Conservation (phyloP, 2,797 vertebrate species). For the Podarcis lilfordi region DNA sequence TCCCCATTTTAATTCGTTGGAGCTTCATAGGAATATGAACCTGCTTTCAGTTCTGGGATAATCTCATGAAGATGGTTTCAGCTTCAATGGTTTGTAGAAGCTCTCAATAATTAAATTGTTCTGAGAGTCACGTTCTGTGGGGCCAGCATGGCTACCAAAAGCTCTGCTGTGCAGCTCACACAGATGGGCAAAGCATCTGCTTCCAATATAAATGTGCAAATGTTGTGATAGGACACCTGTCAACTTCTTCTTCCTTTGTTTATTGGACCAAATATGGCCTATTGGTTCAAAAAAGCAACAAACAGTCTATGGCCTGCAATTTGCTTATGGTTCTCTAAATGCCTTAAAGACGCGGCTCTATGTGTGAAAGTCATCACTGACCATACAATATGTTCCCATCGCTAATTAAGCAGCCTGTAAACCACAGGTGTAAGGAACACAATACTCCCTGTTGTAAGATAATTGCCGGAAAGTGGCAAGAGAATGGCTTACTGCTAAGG, state of each 20-base stretch:
- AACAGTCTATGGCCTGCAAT: too few species aligned
- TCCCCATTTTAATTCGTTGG: not conserved
- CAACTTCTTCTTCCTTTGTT: not conserved
- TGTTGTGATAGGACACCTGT: not conserved
- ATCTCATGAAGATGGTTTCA: not conserved
- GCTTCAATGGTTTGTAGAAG: not conserved
- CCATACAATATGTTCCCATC: slow-evolving; percentile 1
- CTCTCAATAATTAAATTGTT: not conserved
- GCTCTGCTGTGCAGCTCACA: not conserved
- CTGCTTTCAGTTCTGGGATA: not conserved
- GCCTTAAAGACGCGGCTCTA: slow-evolving; percentile 11
- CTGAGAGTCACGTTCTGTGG: not conserved
- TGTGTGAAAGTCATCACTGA: slow-evolving; percentile 18
- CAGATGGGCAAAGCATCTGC: not conserved
- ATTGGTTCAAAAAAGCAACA: not conserved
- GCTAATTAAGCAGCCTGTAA: not conserved
- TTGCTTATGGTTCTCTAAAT: slow-evolving; percentile 18
- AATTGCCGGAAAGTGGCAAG: not conserved
- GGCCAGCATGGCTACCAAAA: not conserved
- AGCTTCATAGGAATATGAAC: not conserved
- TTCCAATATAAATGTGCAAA: not conserved
- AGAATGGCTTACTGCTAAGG: slow-evolving; percentile 3
- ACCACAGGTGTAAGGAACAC: not conserved
- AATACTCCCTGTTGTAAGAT: not conserved
- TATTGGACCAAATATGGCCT: not conserved